Conservation (phyloP, 2,797 vertebrate species). For the Lithobates pipiens region DNA sequence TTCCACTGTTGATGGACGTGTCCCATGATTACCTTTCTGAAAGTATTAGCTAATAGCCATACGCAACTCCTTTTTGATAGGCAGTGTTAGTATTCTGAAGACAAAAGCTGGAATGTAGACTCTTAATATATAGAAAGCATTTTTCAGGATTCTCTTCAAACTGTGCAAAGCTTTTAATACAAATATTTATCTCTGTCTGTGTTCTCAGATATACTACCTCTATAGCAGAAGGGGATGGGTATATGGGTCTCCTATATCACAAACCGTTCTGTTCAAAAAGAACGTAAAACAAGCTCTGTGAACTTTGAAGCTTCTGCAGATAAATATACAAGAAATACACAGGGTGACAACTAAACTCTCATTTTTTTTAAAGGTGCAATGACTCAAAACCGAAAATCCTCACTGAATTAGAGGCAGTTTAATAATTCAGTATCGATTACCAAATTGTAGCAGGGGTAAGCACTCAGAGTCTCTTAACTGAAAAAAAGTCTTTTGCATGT, state of each 20-base stretch:
- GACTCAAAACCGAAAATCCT: slow-evolving; percentile 16
- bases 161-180: slow-evolving; percentile 14
- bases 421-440: neutral
- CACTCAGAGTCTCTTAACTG: too few relatives aligned
- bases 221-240: slow-evolving; percentile 25
- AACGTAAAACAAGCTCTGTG: slow-evolving; percentile 41
- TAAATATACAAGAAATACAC: slow-evolving; percentile 53
- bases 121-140: too few relatives aligned
- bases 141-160: neutral
- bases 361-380: slow-evolving; percentile 30
- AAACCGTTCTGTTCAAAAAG: slow-evolving; percentile 35
- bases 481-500: too few relatives aligned
- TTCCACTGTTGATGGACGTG: too few relatives aligned
- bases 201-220: slow-evolving; percentile 26
- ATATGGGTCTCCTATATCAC: slow-evolving; percentile 52
- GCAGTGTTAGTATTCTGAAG: too few relatives aligned
- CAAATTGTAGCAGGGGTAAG: neutral
- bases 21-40: too few relatives aligned
- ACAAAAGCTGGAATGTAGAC: too few relatives aligned
- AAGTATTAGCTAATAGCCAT: too few relatives aligned
- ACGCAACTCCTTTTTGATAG: too few relatives aligned
- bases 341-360: slow-evolving; percentile 20
- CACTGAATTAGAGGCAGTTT: neutral
- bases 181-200: slow-evolving; percentile 37
- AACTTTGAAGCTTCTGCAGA: slow-evolving; percentile 27